These are phyloP conservation scores for Drosophila anceps DNA, from an alignment of 2,888 invertebrate species.

Conservation along the genomic window DNA sequence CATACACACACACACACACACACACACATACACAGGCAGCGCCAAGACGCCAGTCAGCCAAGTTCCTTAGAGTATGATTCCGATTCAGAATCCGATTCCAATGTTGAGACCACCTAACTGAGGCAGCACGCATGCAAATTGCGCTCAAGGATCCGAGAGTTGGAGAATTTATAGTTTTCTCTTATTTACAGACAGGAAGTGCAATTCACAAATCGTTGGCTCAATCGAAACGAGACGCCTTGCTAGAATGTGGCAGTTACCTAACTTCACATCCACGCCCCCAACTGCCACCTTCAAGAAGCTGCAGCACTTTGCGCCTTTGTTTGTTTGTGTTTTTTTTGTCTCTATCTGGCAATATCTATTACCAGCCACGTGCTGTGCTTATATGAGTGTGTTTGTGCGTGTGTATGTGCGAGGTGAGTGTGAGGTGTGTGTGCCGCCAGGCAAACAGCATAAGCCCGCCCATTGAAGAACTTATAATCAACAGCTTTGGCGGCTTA, in stretches of 20 bases:
- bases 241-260: slow-evolving; percentile 4
- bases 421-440: slow-evolving; percentile 28
- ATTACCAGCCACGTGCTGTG: slow-evolving; percentile 43
- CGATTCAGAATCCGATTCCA: slow-evolving; percentile 32
- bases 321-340: slow-evolving; percentile 39
- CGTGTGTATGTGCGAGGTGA: slow-evolving; percentile 13
- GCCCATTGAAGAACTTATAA: slow-evolving; percentile 62
- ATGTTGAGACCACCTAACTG: slow-evolving; percentile 28
- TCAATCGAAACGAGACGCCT: slow-evolving; percentile 52
- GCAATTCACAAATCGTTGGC: slow-evolving; percentile 84
- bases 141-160: slow-evolving; percentile 62
- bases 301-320: slow-evolving; percentile 38
- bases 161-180: slow-evolving; percentile 77
- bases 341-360: slow-evolving; percentile 34
- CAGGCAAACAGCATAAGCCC: slow-evolving; percentile 19
- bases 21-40: slow-evolving; percentile 10
- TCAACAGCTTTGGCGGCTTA: slow-evolving; percentile 79
- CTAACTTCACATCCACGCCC: slow-evolving; percentile 7
- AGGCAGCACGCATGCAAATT: slow-evolving; percentile 73
- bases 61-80: slow-evolving; percentile 37
- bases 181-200: slow-evolving; percentile 80
- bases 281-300: slow-evolving; percentile 11
- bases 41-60: slow-evolving; percentile 56
- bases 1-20: slow-evolving; percentile 9
- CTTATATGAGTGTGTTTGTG: no score